phyloP scores from a whole-genome alignment of 2,797 vertebrate genomes.

The Cephalopachus bancanus region DNA sequence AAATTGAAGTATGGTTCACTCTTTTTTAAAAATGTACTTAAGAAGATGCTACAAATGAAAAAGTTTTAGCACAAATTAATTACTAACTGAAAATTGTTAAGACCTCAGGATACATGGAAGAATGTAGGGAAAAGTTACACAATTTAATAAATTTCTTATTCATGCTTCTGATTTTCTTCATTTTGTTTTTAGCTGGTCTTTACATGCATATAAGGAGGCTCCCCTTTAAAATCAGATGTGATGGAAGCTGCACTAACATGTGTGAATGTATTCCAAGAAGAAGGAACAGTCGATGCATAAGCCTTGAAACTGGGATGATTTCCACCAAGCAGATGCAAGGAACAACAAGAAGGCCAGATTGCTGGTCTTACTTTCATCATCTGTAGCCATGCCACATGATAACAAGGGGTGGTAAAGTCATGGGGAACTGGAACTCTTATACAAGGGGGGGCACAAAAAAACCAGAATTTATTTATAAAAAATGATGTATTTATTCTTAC shows the following conservation, averaged over 20 bases:
- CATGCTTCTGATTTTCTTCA: not conserved
- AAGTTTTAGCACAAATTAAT: not conserved
- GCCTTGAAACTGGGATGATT: not conserved
- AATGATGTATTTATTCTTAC: too few relatives aligned
- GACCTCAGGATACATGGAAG: not conserved
- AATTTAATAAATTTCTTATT: not conserved
- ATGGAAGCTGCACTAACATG: not conserved
- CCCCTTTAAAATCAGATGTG: not conserved
- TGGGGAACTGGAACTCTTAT: not conserved
- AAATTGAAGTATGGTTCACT: too few relatives aligned
- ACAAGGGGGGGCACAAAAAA: too few relatives aligned
- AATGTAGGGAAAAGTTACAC: not conserved
- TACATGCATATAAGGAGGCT: not conserved
- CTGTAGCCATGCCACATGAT: not conserved
- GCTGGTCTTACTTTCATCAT: not conserved
- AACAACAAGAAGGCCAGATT: not conserved
- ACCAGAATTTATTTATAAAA: too few relatives aligned
- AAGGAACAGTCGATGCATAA: not conserved
- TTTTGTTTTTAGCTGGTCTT: not conserved
- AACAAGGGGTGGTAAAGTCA: not conserved
- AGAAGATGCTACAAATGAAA: not conserved
- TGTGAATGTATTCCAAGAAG: not conserved
- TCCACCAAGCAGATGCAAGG: not conserved
- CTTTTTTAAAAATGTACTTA: not conserved
- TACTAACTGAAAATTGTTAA: slow-evolving; percentile 11